Percentiles rank a stretch among this genome's conserved stretches.
phyloP scores from a whole-genome alignment of 2,888 invertebrate species.

The Tipula lateralis region DNA sequence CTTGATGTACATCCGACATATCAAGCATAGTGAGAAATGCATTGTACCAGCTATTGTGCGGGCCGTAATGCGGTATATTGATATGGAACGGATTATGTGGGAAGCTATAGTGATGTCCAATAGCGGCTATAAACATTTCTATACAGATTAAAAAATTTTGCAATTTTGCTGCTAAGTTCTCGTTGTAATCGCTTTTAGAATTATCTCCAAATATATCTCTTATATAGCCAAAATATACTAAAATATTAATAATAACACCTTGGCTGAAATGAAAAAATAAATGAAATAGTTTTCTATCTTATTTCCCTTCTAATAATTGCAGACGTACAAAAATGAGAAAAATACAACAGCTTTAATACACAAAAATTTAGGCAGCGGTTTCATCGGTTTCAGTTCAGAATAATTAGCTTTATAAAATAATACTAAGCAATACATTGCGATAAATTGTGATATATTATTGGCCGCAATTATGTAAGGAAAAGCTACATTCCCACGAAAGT shows the following conservation, averaged over 20 bases:
- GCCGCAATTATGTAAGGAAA: constrained; percentile 84
- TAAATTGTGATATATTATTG: constrained; percentile 91
- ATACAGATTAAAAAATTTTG: constrained; percentile 95
- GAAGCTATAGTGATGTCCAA: constrained; percentile 94
- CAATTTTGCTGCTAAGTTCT: constrained; percentile 73
- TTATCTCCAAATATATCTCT: constrained; percentile 61
- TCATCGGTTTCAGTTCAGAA: constrained; percentile 80
- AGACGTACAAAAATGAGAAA: constrained; percentile 94
- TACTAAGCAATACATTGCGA: constrained; percentile 94
- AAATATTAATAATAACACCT: constrained; percentile 80
- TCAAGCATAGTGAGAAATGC: constrained; percentile 93
- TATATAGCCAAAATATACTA: constrained; percentile 79
- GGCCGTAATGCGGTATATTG: constrained; percentile 54
- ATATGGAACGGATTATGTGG: constrained; percentile 81
- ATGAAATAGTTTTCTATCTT: not conserved
- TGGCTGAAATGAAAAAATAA: constrained; percentile 60
- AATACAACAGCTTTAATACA: constrained; percentile 97
- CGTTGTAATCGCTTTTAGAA: constrained; percentile 38
- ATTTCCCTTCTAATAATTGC: constrained; percentile 30
- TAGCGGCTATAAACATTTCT: constrained; percentile 95
- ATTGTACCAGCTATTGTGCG: constrained; percentile 57
- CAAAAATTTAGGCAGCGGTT: constrained; percentile 89
- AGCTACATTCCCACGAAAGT: constrained; percentile 77
- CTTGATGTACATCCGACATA: constrained; percentile 89
- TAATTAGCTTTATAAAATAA: constrained; percentile 88